Evolutionary conservation across 2,113 vertebrate genomes (phyloP).

Genomic region (Tragulus kanchil): DNA sequence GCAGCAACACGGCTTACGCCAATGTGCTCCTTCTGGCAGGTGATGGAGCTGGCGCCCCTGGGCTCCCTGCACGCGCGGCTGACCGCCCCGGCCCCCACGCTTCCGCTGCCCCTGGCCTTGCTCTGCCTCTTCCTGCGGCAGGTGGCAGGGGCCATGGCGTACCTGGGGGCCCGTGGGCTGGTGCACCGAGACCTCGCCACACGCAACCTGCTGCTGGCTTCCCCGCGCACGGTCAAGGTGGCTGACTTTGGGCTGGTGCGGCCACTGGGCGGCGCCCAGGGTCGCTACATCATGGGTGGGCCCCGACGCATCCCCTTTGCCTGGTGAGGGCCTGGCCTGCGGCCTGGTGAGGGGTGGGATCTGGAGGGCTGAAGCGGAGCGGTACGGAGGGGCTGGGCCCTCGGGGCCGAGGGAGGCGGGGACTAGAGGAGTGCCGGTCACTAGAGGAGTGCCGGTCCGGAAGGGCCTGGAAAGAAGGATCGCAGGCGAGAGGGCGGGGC

Average conservation of each 20-base stretch:
- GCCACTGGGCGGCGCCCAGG: slow-evolving; percentile 86
- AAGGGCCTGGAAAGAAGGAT: neutral
- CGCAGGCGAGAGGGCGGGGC: accelerated
- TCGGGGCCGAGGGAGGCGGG: neutral
- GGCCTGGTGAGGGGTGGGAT: accelerated
- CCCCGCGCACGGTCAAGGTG: slow-evolving; percentile 91
- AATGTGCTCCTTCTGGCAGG: slow-evolving; percentile 81
- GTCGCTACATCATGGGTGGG: slow-evolving; percentile 93
- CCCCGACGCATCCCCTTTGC: slow-evolving; percentile 93
- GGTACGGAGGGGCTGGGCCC: neutral
- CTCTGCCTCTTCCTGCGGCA: slow-evolving; percentile 93
- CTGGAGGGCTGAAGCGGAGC: neutral
- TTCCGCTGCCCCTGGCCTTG: slow-evolving; percentile 87
- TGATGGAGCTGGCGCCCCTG: slow-evolving; percentile 91
- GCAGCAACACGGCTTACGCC: accelerated
- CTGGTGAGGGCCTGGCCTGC: slow-evolving; percentile 85
- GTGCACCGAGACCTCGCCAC: slow-evolving; percentile 94
- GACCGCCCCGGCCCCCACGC: slow-evolving; percentile 83
- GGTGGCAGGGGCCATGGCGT: slow-evolving; percentile 93
- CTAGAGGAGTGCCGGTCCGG: neutral
- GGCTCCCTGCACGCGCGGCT: slow-evolving; percentile 92
- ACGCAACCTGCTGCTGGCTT: slow-evolving; percentile 91
- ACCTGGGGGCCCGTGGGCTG: slow-evolving; percentile 90
- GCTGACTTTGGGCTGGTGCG: slow-evolving; percentile 94
- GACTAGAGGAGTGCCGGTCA: neutral